Percentiles rank a stretch among this genome's conserved stretches.
Evolutionary conservation across 2,113 vertebrate species (phyloP).

Genomic region (Lampris incognitus): DNA sequence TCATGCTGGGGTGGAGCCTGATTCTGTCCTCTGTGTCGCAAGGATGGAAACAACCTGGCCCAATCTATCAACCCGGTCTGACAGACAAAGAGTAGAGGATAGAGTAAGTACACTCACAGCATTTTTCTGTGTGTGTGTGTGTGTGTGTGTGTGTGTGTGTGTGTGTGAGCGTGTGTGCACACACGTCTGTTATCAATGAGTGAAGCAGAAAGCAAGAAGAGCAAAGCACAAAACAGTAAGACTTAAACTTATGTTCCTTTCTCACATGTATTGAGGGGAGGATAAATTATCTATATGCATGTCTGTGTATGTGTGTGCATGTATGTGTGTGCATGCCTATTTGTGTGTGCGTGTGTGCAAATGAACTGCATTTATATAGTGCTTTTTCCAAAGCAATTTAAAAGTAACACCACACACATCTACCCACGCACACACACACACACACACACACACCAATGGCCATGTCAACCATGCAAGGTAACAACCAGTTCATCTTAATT

Average conservation of each 20-base stretch:
- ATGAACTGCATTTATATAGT: too few species aligned
- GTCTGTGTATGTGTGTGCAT: neutral
- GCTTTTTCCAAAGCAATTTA: too few species aligned
- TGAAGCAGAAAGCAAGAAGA: neutral
- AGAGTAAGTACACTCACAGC: constrained; percentile 1
- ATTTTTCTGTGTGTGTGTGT: neutral
- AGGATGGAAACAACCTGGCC: constrained; percentile 90
- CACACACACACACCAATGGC: too few species aligned
- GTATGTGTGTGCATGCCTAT: too few species aligned
- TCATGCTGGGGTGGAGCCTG: constrained; percentile 70
- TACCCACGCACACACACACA: too few species aligned
- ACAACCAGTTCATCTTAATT: too few species aligned
- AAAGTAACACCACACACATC: too few species aligned
- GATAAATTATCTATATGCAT: constrained; percentile 1
- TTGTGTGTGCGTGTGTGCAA: too few species aligned
- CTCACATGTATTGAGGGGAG: constrained; percentile 2
- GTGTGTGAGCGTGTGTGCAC: neutral
- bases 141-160: neutral
- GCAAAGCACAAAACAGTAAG: too few species aligned
- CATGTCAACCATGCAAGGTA: too few species aligned
- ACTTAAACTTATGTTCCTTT: too few species aligned
- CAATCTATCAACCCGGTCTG: constrained; percentile 91
- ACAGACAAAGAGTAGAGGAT: constrained; percentile 4
- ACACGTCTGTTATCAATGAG: neutral
- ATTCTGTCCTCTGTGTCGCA: constrained; percentile 87